Evolutionary conservation across 2,797 vertebrate species (phyloP), one percentile per base, ranked within the genome.

Genomic region (Pangasius larnaudii): DNA sequence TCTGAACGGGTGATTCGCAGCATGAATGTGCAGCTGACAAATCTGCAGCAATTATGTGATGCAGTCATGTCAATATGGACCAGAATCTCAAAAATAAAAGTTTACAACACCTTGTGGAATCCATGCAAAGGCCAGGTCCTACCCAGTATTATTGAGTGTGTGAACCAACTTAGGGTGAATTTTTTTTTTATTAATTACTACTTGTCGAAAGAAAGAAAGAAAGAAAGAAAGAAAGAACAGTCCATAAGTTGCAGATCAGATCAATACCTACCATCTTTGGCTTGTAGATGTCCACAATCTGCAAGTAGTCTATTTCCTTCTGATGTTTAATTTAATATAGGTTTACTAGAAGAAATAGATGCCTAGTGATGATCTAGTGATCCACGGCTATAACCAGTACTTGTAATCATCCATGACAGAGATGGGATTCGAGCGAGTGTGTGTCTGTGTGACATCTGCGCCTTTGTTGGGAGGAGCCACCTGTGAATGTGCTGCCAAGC

Each of bases 401-500:
- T 71, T 11, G 19, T 51, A 56, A 67, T 86, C 39, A 63, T 42
- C 3, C 78, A 51, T 65, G 72, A 51, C 51, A 56, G 42, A 53
- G n/a, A 27, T 22, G 61, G 61, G 24, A 79, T 56, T 74, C 30
- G 71, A 75, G 63, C 51, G 67, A 65, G 53, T 67, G 75, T 56
- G 49, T 67, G 78, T 59, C 33, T 84, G 78, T 39, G 59, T 42
- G 88, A 61, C 36, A 75, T 88, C 72, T 67, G 75, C 30, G 85
- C 88, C 84, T 86, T 67, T 75, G 85, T 79, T 85, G 83, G 58
- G 75, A 82, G 89, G 87, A 78, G 86, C 78, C 89, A 91, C 91
- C 87, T 90, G 86, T 88, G 85, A 90, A 86, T 88, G 89, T 84
- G 89, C 82, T 87, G 88, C 88, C 78, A 88, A 86, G 85, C 88